Evolutionary conservation across 2,797 vertebrate species (phyloP).

Genomic region (Erethizon dorsatum): DNA sequence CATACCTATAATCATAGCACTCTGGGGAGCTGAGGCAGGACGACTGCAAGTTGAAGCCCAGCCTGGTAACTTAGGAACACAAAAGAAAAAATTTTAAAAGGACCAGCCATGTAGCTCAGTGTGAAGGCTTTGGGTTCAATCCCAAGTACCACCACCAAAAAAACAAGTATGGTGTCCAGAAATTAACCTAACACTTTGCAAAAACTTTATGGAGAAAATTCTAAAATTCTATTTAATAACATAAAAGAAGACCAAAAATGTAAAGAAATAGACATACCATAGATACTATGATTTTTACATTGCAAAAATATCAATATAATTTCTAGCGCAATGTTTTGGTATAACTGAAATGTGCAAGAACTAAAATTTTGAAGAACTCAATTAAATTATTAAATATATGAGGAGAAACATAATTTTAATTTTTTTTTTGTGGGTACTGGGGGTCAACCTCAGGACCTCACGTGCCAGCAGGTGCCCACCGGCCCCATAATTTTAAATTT

Average conservation of each 20-base stretch:
- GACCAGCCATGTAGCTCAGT: too few species aligned
- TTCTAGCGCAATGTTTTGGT: background rate
- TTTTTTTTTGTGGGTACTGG: background rate
- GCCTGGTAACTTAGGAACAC: background rate
- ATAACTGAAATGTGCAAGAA: slow-evolving; percentile 29
- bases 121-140: background rate
- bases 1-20: background rate
- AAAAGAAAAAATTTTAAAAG: background rate
- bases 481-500: background rate
- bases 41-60: background rate
- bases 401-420: slow-evolving; percentile 16
- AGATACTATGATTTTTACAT: background rate
- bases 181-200: slow-evolving; percentile 37
- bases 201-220: slow-evolving; percentile 45
- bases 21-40: background rate
- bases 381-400: background rate
- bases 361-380: slow-evolving; percentile 38
- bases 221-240: slow-evolving; percentile 14
- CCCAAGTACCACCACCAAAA: background rate
- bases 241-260: slow-evolving; percentile 10
- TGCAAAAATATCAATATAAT: slow-evolving; percentile 35
- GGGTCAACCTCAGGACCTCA: too few species aligned
- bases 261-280: background rate
- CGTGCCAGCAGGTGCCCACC: too few species aligned
- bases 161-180: background rate